These are phyloP conservation scores for Polyommatus icarus DNA, from an alignment of 2,888 invertebrate species.

Conservation along the genomic window DNA sequence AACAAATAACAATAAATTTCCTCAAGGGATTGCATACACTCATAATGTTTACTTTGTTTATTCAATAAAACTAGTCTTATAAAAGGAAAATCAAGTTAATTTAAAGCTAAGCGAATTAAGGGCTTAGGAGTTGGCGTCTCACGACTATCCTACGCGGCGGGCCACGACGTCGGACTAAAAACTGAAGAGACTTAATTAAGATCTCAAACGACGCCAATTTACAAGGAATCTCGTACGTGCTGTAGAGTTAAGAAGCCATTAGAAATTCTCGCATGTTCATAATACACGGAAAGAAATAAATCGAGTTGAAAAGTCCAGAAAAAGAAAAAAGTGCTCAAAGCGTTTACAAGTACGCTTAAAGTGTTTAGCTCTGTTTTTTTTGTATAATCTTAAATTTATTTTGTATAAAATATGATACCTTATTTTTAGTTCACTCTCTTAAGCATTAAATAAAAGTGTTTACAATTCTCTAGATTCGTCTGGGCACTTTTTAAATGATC, in stretches of 20 bases:
- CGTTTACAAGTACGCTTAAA: not conserved
- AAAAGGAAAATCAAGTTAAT: conserved; percentile 22
- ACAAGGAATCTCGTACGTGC: conserved; percentile 66
- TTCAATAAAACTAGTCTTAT: conserved; percentile 16
- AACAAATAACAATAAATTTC: not conserved
- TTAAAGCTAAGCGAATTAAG: conserved; percentile 26
- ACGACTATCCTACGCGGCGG: conserved; percentile 40
- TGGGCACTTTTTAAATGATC: too few relatives aligned
- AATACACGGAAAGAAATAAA: conserved; percentile 38
- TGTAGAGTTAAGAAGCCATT: conserved; percentile 59
- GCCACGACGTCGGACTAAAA: conserved; percentile 60
- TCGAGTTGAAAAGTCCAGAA: not conserved
- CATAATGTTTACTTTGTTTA: conserved; percentile 13
- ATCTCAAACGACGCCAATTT: conserved; percentile 74
- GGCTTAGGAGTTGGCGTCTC: conserved; percentile 33
- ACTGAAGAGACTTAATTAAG: conserved; percentile 76
- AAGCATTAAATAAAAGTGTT: too few relatives aligned
- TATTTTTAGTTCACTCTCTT: too few relatives aligned
- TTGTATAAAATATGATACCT: too few relatives aligned
- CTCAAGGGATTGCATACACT: not conserved
- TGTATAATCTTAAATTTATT: too few relatives aligned
- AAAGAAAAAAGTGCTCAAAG: not conserved
- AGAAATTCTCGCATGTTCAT: conserved; percentile 49
- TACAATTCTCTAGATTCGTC: too few relatives aligned
- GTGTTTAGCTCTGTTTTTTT: not conserved